These are phyloP conservation scores for Hypena proboscidalis DNA, from an alignment of 2,888 invertebrate genomes.

Conservation along the genomic window DNA sequence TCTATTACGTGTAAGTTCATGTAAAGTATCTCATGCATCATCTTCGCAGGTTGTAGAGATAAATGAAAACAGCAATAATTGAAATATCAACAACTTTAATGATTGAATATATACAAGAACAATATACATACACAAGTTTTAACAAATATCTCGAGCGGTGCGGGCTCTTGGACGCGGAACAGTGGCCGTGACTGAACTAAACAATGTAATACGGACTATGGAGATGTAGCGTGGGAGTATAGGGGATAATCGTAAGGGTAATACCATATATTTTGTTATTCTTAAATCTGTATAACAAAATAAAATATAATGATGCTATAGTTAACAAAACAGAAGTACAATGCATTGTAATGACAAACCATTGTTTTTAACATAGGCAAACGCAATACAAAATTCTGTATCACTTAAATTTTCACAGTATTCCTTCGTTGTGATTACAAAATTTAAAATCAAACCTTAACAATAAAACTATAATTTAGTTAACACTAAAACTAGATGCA, in stretches of 20 bases:
- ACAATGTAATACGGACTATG: too few relatives aligned
- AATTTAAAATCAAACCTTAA: slow-evolving; percentile 30
- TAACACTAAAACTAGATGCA: slow-evolving; percentile 43
- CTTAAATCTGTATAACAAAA: too few relatives aligned
- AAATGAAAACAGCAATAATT: slow-evolving; percentile 53
- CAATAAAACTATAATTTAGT: slow-evolving; percentile 40
- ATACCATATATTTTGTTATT: too few relatives aligned
- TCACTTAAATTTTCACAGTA: slow-evolving; percentile 20
- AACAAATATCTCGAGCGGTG: slow-evolving; percentile 60
- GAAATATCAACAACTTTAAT: slow-evolving; percentile 85
- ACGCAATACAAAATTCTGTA: slow-evolving; percentile 7
- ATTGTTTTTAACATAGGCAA: not conserved
- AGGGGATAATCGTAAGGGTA: too few relatives aligned
- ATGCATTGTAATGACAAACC: not conserved
- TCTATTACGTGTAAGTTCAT: too few relatives aligned
- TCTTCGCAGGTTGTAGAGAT: too few relatives aligned
- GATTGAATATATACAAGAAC: slow-evolving; percentile 83
- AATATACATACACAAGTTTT: slow-evolving; percentile 74
- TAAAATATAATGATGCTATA: not conserved
- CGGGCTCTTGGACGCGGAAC: slow-evolving; percentile 22
- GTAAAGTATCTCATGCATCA: too few relatives aligned
- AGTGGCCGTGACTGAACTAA: not conserved
- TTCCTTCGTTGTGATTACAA: slow-evolving; percentile 43
- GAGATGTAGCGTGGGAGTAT: too few relatives aligned
- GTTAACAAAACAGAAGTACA: not conserved